These are phyloP conservation scores for Eospalax fontanierii DNA, from an alignment of 2,797 vertebrate genomes.

Conservation along the genomic window DNA sequence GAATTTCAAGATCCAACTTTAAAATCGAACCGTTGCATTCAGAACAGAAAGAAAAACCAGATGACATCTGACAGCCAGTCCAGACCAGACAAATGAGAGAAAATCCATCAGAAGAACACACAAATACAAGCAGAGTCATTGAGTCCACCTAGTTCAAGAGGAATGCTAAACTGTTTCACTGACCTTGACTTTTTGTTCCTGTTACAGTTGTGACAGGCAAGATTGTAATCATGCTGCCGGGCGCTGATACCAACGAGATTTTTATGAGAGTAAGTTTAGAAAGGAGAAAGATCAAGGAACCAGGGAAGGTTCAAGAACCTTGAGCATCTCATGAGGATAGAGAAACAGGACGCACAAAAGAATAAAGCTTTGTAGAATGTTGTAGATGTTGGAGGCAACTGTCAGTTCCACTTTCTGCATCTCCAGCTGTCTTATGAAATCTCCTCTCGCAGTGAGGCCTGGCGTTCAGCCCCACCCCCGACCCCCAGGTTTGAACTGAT, in stretches of 20 bases:
- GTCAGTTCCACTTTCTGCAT: not conserved
- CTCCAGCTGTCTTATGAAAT: too few species aligned
- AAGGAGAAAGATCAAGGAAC: constrained; percentile 15
- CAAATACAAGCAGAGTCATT: not conserved
- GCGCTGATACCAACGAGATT: not conserved
- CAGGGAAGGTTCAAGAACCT: not conserved
- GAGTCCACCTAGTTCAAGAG: not conserved
- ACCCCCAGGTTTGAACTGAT: too few species aligned
- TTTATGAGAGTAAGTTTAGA: not conserved
- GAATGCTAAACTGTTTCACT: not conserved
- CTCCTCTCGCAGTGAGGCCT: too few species aligned
- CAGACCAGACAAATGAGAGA: not conserved
- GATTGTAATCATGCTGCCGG: not conserved
- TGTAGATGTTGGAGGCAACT: not conserved
- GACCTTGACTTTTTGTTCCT: not conserved
- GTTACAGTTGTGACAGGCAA: not conserved
- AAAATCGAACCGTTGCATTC: not conserved
- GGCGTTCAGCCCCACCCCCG: too few species aligned
- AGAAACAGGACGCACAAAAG: not conserved
- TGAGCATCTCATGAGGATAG: not conserved
- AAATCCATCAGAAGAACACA: not conserved
- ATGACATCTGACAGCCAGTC: not conserved
- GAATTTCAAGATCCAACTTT: not conserved
- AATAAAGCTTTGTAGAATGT: not conserved
- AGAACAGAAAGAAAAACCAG: constrained; percentile 13